Conservation (phyloP, 2,888 invertebrate species). For the Eustalomyia histrio region DNA sequence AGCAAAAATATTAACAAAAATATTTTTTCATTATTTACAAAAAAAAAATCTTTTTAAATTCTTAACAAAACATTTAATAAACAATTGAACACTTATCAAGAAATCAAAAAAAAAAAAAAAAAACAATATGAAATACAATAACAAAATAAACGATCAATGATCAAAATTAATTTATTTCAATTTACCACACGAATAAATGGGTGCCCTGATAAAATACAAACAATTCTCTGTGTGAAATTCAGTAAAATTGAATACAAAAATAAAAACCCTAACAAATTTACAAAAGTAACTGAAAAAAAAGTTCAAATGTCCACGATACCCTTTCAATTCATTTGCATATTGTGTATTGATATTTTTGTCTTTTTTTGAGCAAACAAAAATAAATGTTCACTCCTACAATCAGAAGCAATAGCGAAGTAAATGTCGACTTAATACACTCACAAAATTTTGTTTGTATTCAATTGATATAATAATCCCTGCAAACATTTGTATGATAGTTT, state of each 20-base stretch:
- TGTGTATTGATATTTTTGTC: neutral
- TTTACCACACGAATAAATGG: conserved; percentile 55
- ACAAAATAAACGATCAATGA: conserved; percentile 60
- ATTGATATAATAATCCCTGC: neutral
- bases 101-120: conserved; percentile 6
- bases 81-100: conserved; percentile 12
- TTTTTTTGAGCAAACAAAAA: neutral
- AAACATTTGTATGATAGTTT: too few relatives aligned
- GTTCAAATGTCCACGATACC: conserved; percentile 58
- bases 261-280: conserved; percentile 35
- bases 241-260: neutral
- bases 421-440: neutral
- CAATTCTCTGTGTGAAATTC: neutral
- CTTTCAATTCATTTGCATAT: conserved; percentile 59
- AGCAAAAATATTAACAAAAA: conserved; percentile 19
- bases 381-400: conserved; percentile 20
- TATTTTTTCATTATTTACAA: conserved; percentile 15
- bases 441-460: neutral
- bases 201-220: conserved; percentile 9
- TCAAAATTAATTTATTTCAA: conserved; percentile 69
- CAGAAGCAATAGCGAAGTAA: neutral
- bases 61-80: neutral
- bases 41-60: conserved; percentile 13
- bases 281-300: conserved; percentile 20
- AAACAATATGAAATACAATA: neutral